Evolutionary conservation across 1,140 invertebrate genomes (phyloP), one percentile per base, ranked within the genome.

Genomic region (Spodoptera litura): DNA sequence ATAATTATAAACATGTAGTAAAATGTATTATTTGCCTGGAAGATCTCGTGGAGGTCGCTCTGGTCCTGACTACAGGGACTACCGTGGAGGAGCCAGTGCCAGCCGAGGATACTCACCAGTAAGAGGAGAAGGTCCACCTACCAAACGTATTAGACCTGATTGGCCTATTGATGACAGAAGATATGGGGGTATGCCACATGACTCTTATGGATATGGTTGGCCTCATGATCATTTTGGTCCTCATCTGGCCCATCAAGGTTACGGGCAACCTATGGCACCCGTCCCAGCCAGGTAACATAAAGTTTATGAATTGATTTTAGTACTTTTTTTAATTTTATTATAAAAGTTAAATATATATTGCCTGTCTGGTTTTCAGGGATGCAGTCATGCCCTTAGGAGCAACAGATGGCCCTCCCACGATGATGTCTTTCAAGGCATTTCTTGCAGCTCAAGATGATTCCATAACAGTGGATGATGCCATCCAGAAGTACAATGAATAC

Each of bases 371-470:
- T 86, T 20, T 72, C 83, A 95, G 94, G 82, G 94, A 95, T 87
- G 87, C 92, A 78, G 92, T 94, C n/a, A 83, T 94, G 68, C 91
- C 93, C 15, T 86, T 93, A 81, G 91, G 91, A 9, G 85, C 93
- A 35, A 86, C 95, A 20, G 96, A 97, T 87, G 97, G 97, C 0
- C 98, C 99, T 87, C 98, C 99, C 3, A 97, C 98, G 0, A 99
- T 99, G 98, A 97, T 99, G 96, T 97, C 98, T 0, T 99, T 99
- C 91, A 99, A 99, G 95, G 98, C 98, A 78, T 99, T 99, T 93
- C 95, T 99, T 20, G 97, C 97, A 27, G 98, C 98, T 13, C 99
- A 99, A 94, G 99, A 99, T 95, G 99, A 99, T 92, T 97, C 97
- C 56, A 99, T 99, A 87, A 98, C 98, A 55, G 99, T 99, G 84